phyloP scores from a whole-genome alignment of 2,888 invertebrate species.

The Pyrocoelia pectoralis region DNA sequence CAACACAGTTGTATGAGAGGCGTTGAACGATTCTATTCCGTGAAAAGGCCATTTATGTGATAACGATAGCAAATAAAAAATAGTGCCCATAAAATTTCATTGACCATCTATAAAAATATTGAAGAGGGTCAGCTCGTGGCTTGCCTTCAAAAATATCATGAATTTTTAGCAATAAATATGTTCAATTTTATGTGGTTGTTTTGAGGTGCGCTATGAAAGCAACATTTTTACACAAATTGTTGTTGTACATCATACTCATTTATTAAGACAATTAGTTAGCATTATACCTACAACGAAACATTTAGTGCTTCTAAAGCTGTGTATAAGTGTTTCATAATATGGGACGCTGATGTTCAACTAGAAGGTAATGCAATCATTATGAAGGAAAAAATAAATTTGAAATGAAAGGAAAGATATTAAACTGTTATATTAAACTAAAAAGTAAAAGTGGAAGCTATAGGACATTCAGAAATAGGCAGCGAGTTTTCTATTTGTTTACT shows the following conservation, averaged over 20 bases:
- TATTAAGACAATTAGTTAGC: no score
- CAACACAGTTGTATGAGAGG: conserved; percentile 34
- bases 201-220: not conserved
- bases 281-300: no score
- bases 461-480: no score
- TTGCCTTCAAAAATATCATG: conserved; percentile 34
- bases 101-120: conserved; percentile 46
- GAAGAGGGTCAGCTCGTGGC: conserved; percentile 37
- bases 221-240: not conserved
- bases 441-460: no score
- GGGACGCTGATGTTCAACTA: no score
- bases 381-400: no score
- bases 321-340: no score
- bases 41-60: conserved; percentile 42
- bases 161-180: conserved; percentile 36
- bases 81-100: conserved; percentile 45
- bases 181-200: not conserved
- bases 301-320: no score
- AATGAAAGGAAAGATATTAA: no score
- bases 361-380: no score
- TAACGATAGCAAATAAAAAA: conserved; percentile 44
- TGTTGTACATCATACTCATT: not conserved
- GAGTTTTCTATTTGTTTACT: no score
- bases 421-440: no score
- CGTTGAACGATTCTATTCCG: conserved; percentile 32